Evolutionary conservation across 2,797 vertebrate genomes (phyloP), one percentile per base, ranked within the genome.

Genomic region (Falco peregrinus): DNA sequence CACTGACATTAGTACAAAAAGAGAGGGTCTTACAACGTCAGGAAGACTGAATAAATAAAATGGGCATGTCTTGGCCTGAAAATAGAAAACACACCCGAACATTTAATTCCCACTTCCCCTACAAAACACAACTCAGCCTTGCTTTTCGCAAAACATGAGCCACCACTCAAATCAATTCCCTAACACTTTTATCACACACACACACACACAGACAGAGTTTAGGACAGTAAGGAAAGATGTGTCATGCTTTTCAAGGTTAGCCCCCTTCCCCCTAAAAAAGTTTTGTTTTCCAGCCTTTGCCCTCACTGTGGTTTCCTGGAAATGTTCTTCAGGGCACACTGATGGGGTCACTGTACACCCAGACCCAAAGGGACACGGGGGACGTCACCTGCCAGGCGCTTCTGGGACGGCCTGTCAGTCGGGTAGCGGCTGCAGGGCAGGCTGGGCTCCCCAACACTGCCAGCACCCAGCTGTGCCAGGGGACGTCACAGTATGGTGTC

Each of bases 381-480:
- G 26, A 25, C 45, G 43, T 43, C 5, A 24, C 20, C 13, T 20
- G n/a, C 25, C 47, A 43, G 67, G 67, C 13, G 13, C 45, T 31
- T 15, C 31, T 29, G 47, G 57, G 33, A 54, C 5, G 15, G 47
- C 39, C 47, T 45, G 45, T 45, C 45, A 45, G 45, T 45, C 17
- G 4, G 45, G 45, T 18, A 45, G 39, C 6, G 1, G 54, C 47
- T 16, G 47, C 39, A 28, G 64, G 56, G 28, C 37, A 33, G 56
- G 28, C 3, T 0, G 56, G 19, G 39, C 22, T 73, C 51, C 68
- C 50, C 4, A 7, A 3, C 8, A 43, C 59, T 4, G 0, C 4
- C 3, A 50, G 41, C 16, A 10, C 6, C 31, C 7, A 1, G 11
- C 41, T 24, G 57, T 0, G 1, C 2, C 2, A 18, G 35, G 50